Percentiles rank a stretch among this genome's conserved stretches.
Conservation (phyloP, 2,888 invertebrate species). For the Pyrochroa serraticornis region DNA sequence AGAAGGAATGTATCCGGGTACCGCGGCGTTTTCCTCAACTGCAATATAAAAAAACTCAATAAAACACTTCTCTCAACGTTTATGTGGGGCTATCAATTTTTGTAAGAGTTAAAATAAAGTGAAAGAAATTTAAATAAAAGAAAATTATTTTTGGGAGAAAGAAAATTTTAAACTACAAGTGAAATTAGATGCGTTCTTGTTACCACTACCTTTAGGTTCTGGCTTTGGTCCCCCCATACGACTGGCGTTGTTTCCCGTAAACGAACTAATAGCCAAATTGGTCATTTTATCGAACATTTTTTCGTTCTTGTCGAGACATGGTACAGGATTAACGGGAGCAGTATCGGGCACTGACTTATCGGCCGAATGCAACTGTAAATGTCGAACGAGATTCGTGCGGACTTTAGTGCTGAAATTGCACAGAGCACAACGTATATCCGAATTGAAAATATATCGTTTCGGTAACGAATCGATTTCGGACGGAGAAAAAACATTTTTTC, state of each 20-base stretch:
- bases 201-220: slow-evolving; percentile 37
- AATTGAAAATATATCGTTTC: slow-evolving; percentile 67
- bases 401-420: slow-evolving; percentile 73
- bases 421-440: slow-evolving; percentile 66
- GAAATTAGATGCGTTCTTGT: no score
- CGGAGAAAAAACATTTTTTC: slow-evolving; percentile 59
- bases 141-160: no score
- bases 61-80: no score
- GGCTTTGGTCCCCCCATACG: slow-evolving; percentile 53
- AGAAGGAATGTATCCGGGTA: slow-evolving; percentile 44
- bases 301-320: slow-evolving; percentile 77
- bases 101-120: not conserved
- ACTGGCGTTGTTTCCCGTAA: slow-evolving; percentile 44
- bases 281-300: slow-evolving; percentile 86
- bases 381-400: slow-evolving; percentile 73
- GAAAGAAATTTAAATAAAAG: not conserved
- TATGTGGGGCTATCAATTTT: no score
- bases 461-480: slow-evolving; percentile 70
- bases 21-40: slow-evolving; percentile 33
- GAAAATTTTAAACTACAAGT: no score
- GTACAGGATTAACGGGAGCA: slow-evolving; percentile 82
- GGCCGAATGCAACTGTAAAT: slow-evolving; percentile 70
- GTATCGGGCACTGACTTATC: slow-evolving; percentile 67
- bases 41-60: no score
- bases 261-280: slow-evolving; percentile 77